phyloP scores from a whole-genome alignment of 2,113 vertebrate species.

The Galbula dea region DNA sequence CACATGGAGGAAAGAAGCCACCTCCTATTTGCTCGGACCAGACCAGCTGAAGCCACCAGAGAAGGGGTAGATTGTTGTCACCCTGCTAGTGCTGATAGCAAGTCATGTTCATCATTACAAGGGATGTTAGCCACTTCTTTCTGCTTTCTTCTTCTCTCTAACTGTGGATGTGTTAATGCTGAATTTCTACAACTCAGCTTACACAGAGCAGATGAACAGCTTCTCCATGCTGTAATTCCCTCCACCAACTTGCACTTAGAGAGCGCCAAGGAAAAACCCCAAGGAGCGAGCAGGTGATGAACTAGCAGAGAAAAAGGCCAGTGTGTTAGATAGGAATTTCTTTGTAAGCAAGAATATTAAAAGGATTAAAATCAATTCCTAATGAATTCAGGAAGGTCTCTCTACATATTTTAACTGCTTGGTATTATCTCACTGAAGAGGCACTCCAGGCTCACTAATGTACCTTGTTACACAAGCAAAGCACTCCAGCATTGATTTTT shows the following conservation, averaged over 20 bases:
- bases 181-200: not conserved
- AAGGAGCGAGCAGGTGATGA: not conserved
- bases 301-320: not conserved
- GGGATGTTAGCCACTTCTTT: not conserved
- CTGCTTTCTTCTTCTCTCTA: not conserved
- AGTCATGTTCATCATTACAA: not conserved
- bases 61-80: not conserved
- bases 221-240: not conserved
- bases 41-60: not conserved
- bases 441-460: not conserved
- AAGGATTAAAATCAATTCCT: not conserved
- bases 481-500: slow-evolving; percentile 43
- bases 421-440: not conserved
- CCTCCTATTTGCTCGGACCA: not conserved
- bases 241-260: not conserved
- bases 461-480: not conserved
- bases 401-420: not conserved
- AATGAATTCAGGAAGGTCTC: not conserved
- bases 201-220: not conserved
- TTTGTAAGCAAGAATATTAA: slow-evolving; percentile 28
- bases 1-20: not conserved
- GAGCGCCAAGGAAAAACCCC: not conserved
- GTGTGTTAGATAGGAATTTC: not conserved
- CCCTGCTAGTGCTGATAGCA: not conserved
- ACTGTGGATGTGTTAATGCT: not conserved